Conservation (phyloP, 2,113 vertebrate species). For the Campylomormyrus tamandua region DNA sequence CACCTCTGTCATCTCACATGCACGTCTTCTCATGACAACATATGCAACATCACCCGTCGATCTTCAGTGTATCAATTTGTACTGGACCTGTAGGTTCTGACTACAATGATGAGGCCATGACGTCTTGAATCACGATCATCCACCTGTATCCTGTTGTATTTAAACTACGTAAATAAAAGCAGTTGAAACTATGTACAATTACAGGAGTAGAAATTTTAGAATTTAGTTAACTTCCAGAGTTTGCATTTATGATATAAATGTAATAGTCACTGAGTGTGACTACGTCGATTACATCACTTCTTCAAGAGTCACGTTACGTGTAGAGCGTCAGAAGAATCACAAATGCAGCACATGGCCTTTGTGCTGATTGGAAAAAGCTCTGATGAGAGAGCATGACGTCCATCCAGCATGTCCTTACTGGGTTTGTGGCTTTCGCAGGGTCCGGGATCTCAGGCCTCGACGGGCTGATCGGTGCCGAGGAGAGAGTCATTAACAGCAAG, state of each 20-base stretch:
- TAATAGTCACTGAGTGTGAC: not conserved
- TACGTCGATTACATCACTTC: not conserved
- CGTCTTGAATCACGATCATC: not conserved
- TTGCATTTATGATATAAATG: not conserved
- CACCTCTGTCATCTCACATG: not conserved
- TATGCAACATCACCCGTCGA: not conserved
- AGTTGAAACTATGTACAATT: not conserved
- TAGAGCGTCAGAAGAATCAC: not conserved
- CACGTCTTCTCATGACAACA: not conserved
- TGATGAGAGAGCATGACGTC: not conserved
- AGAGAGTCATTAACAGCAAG: slow-evolving; percentile 89
- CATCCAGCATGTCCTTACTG: not conserved
- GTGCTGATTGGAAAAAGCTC: not conserved
- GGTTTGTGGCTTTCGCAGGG: slow-evolving; percentile 55
- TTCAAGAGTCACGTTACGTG: not conserved
- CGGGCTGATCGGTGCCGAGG: slow-evolving; percentile 81
- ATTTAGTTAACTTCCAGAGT: not conserved
- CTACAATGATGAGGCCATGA: not conserved
- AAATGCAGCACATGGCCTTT: not conserved
- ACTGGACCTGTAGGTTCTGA: not conserved
- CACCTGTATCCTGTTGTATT: not conserved
- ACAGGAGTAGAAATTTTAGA: not conserved
- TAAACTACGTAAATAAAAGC: not conserved
- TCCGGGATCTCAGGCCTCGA: slow-evolving; percentile 62
- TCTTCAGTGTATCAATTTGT: not conserved